Base-by-base conservation (phyloP, 2,797 vertebrate species). In the Ibycter americanus region DNA sequence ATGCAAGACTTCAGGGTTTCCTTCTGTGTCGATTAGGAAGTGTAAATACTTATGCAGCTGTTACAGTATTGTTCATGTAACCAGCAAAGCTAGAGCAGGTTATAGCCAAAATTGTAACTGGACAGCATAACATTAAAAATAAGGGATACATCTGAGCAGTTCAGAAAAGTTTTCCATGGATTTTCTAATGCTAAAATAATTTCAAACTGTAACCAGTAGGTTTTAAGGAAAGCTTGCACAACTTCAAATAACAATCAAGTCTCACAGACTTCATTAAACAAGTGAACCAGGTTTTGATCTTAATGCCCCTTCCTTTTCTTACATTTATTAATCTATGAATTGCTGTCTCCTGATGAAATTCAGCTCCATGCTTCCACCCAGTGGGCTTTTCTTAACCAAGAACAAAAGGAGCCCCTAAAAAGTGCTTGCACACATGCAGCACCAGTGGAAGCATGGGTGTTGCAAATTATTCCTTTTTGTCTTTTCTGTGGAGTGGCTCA, bases 361-460 rank as follows among this genome's bases (percentile, higher is more conserved):
- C 80, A 97, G 97, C 97, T 97, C 97, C 67, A 97, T 97, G 68
- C 42, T 91, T 96, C 97, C 96, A 98, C 97, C 97, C 96, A 96
- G 96, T 94, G 96, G 97, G n/a, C 56, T 96, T 96, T 96, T 76
- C 36, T 87, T 58, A 46, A 40, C 25, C 20, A 72, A 29, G 83
- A 87, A 58, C 38, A 51, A 78, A 59, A 95, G 78, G 9, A 49
- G 32, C 34, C 22, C 9, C 38, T 65, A 52, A 83, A 63, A 92
- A 67, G 32, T 29, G 26, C 21, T 26, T 63, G 31, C n/a, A 26
- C 10, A 49, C 11, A 16, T 12, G 25, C 8, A 67, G 4, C 27
- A 42, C 22, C 8, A 21, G 9, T 4, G 29, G 34, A 84, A 85
- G 17, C 16, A 54, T 0, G 31, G 13, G 16, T 46, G 18, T 7